phyloP scores from a whole-genome alignment of 2,113 vertebrate species.

The Hippocampus comes region DNA sequence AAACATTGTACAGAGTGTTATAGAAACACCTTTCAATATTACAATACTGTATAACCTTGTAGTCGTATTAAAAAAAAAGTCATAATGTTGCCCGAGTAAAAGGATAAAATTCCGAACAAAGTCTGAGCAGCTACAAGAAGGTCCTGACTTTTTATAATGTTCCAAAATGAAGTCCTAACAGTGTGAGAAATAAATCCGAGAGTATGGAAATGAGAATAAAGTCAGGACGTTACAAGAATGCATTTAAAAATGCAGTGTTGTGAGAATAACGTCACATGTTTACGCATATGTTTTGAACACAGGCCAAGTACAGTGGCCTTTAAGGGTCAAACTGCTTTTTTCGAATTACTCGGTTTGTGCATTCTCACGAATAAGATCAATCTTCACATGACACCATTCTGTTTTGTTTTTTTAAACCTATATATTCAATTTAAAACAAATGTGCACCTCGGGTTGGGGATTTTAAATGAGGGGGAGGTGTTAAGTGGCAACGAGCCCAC shows the following conservation, averaged over 20 bases:
- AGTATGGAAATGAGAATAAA: no score
- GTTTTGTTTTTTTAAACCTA: not conserved
- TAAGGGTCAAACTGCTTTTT: not conserved
- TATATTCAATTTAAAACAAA: not conserved
- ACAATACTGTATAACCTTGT: no score
- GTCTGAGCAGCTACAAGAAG: not conserved
- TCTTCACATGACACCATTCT: not conserved
- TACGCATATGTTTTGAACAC: not conserved
- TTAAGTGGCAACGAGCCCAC: conserved; percentile 28
- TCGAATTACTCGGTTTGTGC: not conserved
- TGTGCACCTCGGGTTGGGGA: conserved; percentile 4
- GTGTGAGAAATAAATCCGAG: no score
- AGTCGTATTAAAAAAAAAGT: no score
- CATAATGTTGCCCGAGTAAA: no score
- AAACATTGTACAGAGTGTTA: no score
- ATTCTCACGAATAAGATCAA: not conserved
- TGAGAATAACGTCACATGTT: no score
- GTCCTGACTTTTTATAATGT: no score
- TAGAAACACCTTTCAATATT: no score
- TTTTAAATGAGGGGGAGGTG: conserved; percentile 7
- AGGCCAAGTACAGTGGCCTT: not conserved
- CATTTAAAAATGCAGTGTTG: no score
- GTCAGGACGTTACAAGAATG: no score
- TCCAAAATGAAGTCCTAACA: no score
- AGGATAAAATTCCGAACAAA: not conserved